Evolutionary conservation across 2,797 vertebrate genomes (phyloP), one percentile per base, ranked within the genome.

Genomic region (Tenualosa ilisha): DNA sequence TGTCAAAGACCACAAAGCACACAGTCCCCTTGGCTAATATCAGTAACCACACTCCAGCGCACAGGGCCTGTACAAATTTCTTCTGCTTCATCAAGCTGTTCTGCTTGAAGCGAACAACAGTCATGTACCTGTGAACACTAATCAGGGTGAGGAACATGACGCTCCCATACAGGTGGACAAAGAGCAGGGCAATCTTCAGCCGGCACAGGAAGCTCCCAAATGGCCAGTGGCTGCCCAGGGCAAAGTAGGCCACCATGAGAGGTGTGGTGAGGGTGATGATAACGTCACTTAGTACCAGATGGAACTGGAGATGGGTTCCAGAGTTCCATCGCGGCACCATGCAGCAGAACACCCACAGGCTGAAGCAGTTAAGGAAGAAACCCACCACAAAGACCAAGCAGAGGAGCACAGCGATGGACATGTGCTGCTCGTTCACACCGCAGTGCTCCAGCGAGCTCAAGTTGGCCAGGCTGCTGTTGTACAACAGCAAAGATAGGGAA

Each of bases 261-360:
- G 92, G 93, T 59, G 87, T 89, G 8, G 87, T 31, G 0, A 91
- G 92, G 12, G 91, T 90, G 51, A 92, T 50, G 8, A 92, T 84
- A 56, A 88, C 26, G 4, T 94, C 93, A 5, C 90, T 88, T 85
- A 94, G 61, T 40, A 91, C 93, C 82, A 94, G 87, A 86, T 92
- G 92, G 89, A 94, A 93, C 87, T 93, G 94, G 49, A 94, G 91
- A 59, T 92, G 84, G 20, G 90, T 87, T 54, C 90, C 88, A 0
- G 91, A 82, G 22, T 88, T 92, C 93, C 94, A 94, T 24, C 83
- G 81, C 31, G 90, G 89, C 54, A 92, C 90, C 51, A 37, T 85
- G 86, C 87, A 93, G 82, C 89, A 93, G 88, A 94, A 94, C 9
- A 93, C 92, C 90, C 93, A 94, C 56, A 92, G 68, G 53, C 87